phyloP scores from a whole-genome alignment of 2,797 vertebrate species.

The Poeciliopsis gracilis region DNA sequence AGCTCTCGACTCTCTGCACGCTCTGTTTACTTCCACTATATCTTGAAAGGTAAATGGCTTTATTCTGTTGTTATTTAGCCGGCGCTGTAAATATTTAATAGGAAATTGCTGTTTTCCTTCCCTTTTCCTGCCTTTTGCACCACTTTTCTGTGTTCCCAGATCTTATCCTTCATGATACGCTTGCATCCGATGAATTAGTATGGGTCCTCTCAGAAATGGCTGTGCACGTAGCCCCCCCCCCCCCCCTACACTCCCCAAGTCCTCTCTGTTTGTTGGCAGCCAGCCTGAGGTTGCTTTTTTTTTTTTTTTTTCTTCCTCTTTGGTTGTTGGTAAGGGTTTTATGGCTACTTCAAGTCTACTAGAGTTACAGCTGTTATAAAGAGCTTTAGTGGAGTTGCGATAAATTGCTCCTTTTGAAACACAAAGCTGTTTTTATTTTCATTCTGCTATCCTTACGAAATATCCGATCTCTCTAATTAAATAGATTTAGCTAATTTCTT shows the following conservation, averaged over 20 bases:
- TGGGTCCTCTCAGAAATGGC: constrained; percentile 42
- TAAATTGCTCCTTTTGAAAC: constrained; percentile 14
- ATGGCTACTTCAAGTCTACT: constrained; percentile 33
- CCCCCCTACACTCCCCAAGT: too few relatives aligned
- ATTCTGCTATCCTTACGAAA: constrained; percentile 20
- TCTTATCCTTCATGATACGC: constrained; percentile 55
- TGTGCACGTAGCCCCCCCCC: constrained; percentile 16
- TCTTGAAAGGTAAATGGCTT: constrained; percentile 33
- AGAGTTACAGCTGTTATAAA: constrained; percentile 44
- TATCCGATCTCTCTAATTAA: constrained; percentile 5
- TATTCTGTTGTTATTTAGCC: constrained; percentile 30
- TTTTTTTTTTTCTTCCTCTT: constrained; percentile 10
- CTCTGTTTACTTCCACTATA: constrained; percentile 16
- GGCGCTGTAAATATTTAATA: constrained; percentile 46
- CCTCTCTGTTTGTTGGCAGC: constrained; percentile 46
- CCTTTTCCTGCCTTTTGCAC: constrained; percentile 44
- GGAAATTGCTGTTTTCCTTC: constrained; percentile 61
- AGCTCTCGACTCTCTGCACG: neutral
- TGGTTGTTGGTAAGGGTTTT: constrained; percentile 36
- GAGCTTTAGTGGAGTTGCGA: constrained; percentile 13
- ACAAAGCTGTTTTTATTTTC: constrained; percentile 22
- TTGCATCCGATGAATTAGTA: constrained; percentile 51
- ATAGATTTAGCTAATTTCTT: neutral
- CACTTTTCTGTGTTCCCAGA: constrained; percentile 45
- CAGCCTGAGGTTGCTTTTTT: constrained; percentile 47